Base-by-base conservation (phyloP, 2,888 invertebrate species). In the Dryobotodes eremita region DNA sequence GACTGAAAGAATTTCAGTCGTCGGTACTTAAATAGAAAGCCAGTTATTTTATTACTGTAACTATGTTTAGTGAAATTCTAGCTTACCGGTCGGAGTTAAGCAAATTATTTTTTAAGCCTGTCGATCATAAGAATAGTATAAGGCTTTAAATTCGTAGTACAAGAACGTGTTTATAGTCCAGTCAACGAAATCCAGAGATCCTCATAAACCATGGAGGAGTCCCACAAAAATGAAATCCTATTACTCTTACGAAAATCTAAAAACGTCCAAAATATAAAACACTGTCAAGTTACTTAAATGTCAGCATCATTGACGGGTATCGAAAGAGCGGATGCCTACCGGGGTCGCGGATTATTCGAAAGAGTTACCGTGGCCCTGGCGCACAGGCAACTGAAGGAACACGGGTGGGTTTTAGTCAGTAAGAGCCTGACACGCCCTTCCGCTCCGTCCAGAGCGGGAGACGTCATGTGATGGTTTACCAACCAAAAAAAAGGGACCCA, bases 1-100 rank as follows among this genome's bases (percentile, higher is more conserved):
- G 66, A 53, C 46, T 71, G 53, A 76, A 86, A 85, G 55, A 81
- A 85, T 85, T 87, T 77, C 42, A 61, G 62, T 71, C 50, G 57
- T 53, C n/a, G 42, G 50, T 83, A 83, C 46, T 72, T 69, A 72
- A 73, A 61, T 77, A 36, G 20, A 71, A 86, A 69, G 13, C n/a
- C 42, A 31, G 42, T 26, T 10, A 23, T 36, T 73, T 80, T 77
- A 85, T 80, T 73, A 64, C 31, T 59, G 36, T 69, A 42, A 50
- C 70, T 69, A 48, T n/a, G 20, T 46, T 70, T 57, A 15, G 7
- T 74, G 36, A 77, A 36, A 15, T 48, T 48, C 15, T 31, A 57
- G 50, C 8, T 77, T 59, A 53, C 1, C n/a, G 26, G 36, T 75
- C 5, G 17, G 23, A n/a, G 1, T 55, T 48, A 17, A n/a, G 26